Base-by-base conservation (phyloP, 2,888 invertebrate genomes). In the Synergus umbraculus region DNA sequence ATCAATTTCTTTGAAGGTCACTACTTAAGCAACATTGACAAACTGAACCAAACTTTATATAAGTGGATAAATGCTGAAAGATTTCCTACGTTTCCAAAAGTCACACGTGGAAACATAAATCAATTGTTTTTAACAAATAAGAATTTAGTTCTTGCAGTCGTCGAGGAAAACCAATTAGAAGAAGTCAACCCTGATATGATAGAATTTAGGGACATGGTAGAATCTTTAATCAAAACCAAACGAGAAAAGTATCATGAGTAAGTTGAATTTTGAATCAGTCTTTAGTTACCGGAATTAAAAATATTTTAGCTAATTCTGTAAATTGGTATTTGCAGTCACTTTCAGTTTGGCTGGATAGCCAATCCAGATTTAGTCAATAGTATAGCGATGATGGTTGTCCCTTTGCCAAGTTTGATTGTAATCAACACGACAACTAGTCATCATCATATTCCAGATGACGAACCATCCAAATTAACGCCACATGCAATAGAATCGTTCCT, bases 311-410 rank as follows among this genome's bases (percentile, higher is more conserved):
- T 67, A 46, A 64, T 46, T 77, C 5, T 29, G 12, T 15, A 76
- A 58, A 76, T 67, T 63, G 49, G 4, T 44, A 60, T 81, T 67
- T 83, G 22, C 88, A 94, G 94, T 78, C 92, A 94, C 85, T 97
- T 97, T 90, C 98, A 99, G 92, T 99, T 99, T 93, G 98, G 98
- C 60, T 99, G 98, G 98, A 95, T 98, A 92, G 97, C 97, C 0
- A 96, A 95, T 84, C 96, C 97, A 4, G 97, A 98, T 78, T 93
- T 99, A 83, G 98, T 97, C 13, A 98, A 98, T 93, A 97, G 97
- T 79, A 98, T 99, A 88, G 98, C 97, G 13, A 97, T 99, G 97
- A 95, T 95, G 82, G 95, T 96, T 83, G 92, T 98, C 85, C 95
- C 96, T 0, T 93, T 97, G 44, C 98, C 99, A 0, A 96, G 96